Evolutionary conservation across 2,888 invertebrate genomes (phyloP).

Genomic region (Julus scanicus): DNA sequence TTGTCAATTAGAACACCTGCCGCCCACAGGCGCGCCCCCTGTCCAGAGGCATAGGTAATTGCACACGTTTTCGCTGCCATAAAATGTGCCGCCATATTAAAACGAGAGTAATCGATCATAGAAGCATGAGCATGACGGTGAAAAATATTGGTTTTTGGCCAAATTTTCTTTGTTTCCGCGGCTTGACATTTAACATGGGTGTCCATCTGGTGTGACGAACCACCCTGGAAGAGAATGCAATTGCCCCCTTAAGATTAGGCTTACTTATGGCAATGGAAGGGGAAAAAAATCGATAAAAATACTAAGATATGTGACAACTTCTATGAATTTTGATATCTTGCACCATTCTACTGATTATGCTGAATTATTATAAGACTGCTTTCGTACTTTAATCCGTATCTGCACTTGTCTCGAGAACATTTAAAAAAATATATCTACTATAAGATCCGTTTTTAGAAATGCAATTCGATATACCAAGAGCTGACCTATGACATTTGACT

Average conservation of each 20-base stretch:
- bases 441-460: slow-evolving; percentile 21
- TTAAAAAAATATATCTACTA: background rate
- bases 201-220: slow-evolving; percentile 6
- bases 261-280: background rate
- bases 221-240: background rate
- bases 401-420: background rate
- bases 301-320: slow-evolving; percentile 1
- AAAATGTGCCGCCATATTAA: slow-evolving; percentile 28
- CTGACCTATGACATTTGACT: slow-evolving; percentile 28
- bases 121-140: slow-evolving; percentile 36
- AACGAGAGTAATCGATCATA: slow-evolving; percentile 39
- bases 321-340: slow-evolving; percentile 37
- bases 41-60: background rate
- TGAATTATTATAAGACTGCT: background rate
- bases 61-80: slow-evolving; percentile 5
- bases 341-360: background rate
- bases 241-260: slow-evolving; percentile 15
- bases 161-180: slow-evolving; percentile 30
- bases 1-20: background rate
- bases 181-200: slow-evolving; percentile 30
- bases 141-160: slow-evolving; percentile 38
- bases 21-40: background rate
- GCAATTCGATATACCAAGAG: background rate
- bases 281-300: background rate
- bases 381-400: slow-evolving; percentile 9